These are phyloP conservation scores for Beroe forskalii DNA, from an alignment of 37 sponge, comb jelly and placozoan genomes.

Conservation along the genomic window DNA sequence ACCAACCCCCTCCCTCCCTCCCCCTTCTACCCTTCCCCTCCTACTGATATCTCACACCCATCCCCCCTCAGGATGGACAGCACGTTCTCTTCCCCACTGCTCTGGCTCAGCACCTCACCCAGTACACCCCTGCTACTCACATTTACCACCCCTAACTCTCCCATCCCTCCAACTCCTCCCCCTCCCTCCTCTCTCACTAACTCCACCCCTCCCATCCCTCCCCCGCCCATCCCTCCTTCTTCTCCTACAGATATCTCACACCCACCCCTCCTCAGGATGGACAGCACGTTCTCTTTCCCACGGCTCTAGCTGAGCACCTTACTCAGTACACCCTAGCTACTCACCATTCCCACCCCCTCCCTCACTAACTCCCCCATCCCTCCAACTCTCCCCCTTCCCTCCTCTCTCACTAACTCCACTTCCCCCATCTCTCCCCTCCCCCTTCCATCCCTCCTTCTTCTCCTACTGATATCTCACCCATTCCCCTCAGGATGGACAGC, in stretches of 20 bases:
- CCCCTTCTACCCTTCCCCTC: neutral
- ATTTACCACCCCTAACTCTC: neutral
- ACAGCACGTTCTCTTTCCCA: slow-evolving; percentile 17
- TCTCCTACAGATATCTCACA: neutral
- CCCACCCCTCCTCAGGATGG: slow-evolving; percentile 28
- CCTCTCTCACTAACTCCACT: neutral
- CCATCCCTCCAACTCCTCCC: neutral
- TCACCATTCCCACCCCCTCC: neutral
- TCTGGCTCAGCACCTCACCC: slow-evolving; percentile 56
- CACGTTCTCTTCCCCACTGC: slow-evolving; percentile 19
- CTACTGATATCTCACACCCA: neutral
- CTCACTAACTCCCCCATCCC: neutral
- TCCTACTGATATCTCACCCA: neutral
- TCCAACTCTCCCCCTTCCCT: neutral
- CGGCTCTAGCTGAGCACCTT: slow-evolving; percentile 51
- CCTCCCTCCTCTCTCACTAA: neutral
- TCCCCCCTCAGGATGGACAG: neutral
- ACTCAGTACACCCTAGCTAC: slow-evolving; percentile 46
- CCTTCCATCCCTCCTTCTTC: neutral
- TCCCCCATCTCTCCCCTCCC: neutral
- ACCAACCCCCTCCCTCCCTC: neutral
- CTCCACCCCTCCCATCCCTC: neutral
- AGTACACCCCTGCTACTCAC: slow-evolving; percentile 52
- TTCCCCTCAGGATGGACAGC: neutral
- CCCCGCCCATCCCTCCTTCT: neutral